Evolutionary conservation across 2,113 vertebrate species (phyloP).

Genomic region (Thunnus maccoyii): DNA sequence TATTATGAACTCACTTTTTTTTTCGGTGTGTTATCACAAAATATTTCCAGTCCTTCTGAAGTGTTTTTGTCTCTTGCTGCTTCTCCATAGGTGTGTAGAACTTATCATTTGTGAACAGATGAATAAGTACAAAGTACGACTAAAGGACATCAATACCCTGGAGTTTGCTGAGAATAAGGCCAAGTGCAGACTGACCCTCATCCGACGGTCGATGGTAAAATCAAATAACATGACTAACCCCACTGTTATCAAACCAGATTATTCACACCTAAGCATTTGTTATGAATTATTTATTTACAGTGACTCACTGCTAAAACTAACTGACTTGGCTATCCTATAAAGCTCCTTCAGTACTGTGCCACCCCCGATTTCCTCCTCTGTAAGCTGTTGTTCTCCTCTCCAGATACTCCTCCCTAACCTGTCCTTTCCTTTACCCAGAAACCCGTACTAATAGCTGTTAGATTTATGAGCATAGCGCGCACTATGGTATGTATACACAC

Average conservation of each 20-base stretch:
- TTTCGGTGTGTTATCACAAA: neutral
- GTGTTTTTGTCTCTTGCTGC: neutral
- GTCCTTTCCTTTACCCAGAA: constrained; percentile 94
- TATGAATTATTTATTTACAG: neutral
- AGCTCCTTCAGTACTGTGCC: constrained; percentile 1
- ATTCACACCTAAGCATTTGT: no score
- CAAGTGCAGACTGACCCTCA: constrained; percentile 93
- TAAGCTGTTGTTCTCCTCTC: constrained; percentile 74
- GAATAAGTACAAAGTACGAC: constrained; percentile 96
- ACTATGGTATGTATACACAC: constrained; percentile 92
- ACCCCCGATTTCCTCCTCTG: constrained; percentile 26
- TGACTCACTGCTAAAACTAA: constrained; percentile 2
- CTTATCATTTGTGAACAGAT: constrained; percentile 96
- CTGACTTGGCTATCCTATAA: neutral
- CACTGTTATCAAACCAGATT: neutral
- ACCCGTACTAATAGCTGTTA: constrained; percentile 97
- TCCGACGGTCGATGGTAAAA: constrained; percentile 97
- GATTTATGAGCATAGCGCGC: constrained; percentile 96
- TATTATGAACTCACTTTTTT: neutral
- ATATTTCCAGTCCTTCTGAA: constrained; percentile 6
- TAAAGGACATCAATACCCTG: constrained; percentile 97
- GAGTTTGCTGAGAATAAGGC: constrained; percentile 99
- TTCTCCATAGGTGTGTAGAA: constrained; percentile 90
- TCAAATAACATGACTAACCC: neutral
- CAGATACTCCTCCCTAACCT: constrained; percentile 83